Percentiles rank a stretch among this genome's conserved stretches.
These are phyloP conservation scores for Psittacula echo DNA, from an alignment of 2,797 vertebrate species.

Conservation along the genomic window DNA sequence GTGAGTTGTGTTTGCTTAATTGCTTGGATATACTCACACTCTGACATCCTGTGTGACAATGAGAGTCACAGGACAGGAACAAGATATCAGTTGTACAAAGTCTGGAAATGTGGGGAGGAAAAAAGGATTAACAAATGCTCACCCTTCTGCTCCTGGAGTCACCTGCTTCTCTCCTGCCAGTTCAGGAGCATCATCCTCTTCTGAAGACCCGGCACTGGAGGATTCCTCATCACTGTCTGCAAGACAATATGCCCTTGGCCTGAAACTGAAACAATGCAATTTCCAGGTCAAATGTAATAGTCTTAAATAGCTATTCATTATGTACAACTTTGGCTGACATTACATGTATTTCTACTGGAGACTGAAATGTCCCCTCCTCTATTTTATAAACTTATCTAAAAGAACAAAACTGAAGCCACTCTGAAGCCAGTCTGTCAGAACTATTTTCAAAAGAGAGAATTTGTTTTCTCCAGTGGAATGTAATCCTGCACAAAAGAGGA, in stretches of 20 bases:
- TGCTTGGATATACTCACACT: not conserved
- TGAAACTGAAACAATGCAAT: slow-evolving; percentile 80
- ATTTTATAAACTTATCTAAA: not conserved
- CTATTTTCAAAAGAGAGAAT: not conserved
- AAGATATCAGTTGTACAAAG: not conserved
- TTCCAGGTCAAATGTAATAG: slow-evolving; percentile 22
- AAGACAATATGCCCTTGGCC: slow-evolving; percentile 92
- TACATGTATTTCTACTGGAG: not conserved
- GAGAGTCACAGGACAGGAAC: not conserved
- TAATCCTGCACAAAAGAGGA: not conserved
- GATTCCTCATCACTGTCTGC: slow-evolving; percentile 98
- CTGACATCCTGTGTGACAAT: not conserved
- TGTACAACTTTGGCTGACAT: not conserved
- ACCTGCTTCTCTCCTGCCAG: slow-evolving; percentile 84
- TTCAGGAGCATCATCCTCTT: slow-evolving; percentile 91
- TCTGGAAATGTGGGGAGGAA: accelerated
- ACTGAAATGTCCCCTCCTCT: not conserved
- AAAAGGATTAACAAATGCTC: slow-evolving; percentile 49
- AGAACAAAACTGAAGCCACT: not conserved
- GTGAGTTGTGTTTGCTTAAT: accelerated
- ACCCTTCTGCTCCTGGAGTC: slow-evolving; percentile 88
- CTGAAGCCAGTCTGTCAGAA: not conserved
- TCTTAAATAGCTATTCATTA: not conserved
- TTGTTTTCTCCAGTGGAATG: not conserved
- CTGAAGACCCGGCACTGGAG: slow-evolving; percentile 94